Percentiles rank a stretch among this genome's conserved stretches.
Evolutionary conservation across 2,113 vertebrate species (phyloP).

Genomic region (Romanogobio albipinnatus): DNA sequence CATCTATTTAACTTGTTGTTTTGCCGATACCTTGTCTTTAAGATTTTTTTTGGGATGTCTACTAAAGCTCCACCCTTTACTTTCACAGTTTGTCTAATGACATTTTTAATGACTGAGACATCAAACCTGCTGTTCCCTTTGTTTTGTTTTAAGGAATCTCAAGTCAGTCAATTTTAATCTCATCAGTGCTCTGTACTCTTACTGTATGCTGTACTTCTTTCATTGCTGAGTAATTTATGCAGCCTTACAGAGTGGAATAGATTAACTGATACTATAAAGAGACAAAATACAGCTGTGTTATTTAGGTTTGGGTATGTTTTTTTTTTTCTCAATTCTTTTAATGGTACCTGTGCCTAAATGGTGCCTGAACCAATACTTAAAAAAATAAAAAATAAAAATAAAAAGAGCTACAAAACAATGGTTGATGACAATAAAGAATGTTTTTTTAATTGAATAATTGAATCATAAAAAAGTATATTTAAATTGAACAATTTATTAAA

Average conservation of each 20-base stretch:
- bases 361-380: too few relatives aligned
- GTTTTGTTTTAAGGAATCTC: not conserved
- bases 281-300: not conserved
- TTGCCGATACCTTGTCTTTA: not conserved
- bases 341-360: too few relatives aligned
- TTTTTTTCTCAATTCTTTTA: too few relatives aligned
- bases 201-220: not conserved
- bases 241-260: not conserved
- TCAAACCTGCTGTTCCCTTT: not conserved
- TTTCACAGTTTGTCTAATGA: not conserved
- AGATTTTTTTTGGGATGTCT: not conserved
- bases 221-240: not conserved
- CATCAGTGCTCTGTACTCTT: not conserved
- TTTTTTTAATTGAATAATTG: too few relatives aligned
- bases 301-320: too few relatives aligned
- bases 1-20: slow-evolving; percentile 5
- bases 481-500: too few relatives aligned
- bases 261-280: not conserved
- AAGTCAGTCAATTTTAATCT: too few relatives aligned
- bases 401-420: too few relatives aligned
- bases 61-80: not conserved
- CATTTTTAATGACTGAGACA: not conserved
- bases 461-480: too few relatives aligned
- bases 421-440: too few relatives aligned
- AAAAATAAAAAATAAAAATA: too few relatives aligned